A percentile compares a stretch with the other conserved stretches of the same genome.
phyloP scores from a whole-genome alignment of 2,797 vertebrate species.

The Pygocentrus nattereri region DNA sequence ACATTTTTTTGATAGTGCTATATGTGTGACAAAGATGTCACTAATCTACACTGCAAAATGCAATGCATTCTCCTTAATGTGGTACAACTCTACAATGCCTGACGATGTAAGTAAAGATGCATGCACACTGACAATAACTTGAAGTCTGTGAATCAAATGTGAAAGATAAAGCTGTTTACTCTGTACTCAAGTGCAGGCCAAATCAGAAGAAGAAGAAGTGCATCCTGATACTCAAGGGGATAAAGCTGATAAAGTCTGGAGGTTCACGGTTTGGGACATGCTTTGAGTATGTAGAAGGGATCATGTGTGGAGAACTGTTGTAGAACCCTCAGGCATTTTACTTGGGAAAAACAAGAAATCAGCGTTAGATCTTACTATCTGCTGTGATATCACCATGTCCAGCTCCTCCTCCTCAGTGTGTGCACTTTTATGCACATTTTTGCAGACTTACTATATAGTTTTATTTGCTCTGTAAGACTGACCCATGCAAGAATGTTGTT shows the following conservation, averaged over 20 bases:
- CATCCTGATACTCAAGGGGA: background rate
- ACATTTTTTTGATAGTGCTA: too few relatives aligned
- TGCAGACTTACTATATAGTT: background rate
- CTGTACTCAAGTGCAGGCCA: background rate
- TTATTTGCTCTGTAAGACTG: background rate
- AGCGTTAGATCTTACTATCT: slow-evolving; percentile 7
- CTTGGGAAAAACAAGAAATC: slow-evolving; percentile 29
- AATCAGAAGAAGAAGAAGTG: background rate
- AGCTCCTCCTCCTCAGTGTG: background rate
- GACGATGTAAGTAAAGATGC: background rate
- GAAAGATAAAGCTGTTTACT: background rate
- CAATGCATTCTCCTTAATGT: too few relatives aligned
- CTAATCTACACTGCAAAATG: background rate
- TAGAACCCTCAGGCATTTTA: slow-evolving; percentile 25
- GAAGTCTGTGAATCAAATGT: background rate
- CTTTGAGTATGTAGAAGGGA: slow-evolving; percentile 11
- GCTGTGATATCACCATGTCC: background rate
- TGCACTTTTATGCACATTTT: background rate
- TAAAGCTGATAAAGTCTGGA: background rate
- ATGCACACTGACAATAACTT: too few relatives aligned
- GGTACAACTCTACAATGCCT: too few relatives aligned
- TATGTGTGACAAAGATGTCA: background rate
- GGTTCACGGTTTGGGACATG: background rate
- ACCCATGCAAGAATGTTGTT: too few relatives aligned
- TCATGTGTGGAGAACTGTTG: slow-evolving; percentile 9